A percentile compares a stretch with the other conserved stretches of the same genome.
Conservation (phyloP, 2,888 invertebrate species). For the Liopterus haemorrhoidalis region DNA sequence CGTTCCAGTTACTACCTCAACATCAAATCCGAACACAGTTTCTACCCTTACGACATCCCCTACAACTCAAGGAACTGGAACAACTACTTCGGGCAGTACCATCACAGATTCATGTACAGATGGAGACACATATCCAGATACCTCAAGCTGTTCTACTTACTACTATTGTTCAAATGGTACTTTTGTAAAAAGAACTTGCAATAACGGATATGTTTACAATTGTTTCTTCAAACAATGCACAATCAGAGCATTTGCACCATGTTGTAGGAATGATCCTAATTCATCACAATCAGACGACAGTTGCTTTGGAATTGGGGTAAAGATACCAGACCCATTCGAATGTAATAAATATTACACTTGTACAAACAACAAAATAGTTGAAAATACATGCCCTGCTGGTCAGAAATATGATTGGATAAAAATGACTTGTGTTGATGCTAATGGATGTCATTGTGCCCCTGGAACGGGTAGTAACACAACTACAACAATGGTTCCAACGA, state of each 20-base stretch:
- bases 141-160: neutral
- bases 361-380: neutral
- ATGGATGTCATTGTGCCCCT: conserved; percentile 1
- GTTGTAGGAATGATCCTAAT: neutral
- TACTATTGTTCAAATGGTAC: conserved; percentile 7
- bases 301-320: neutral
- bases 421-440: neutral
- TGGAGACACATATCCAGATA: neutral
- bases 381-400: conserved; percentile 3
- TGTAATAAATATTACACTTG: conserved; percentile 10
- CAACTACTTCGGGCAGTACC: too few relatives aligned
- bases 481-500: too few relatives aligned
- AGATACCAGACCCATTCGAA: conserved; percentile 5
- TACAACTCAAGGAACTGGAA: too few relatives aligned
- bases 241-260: neutral
- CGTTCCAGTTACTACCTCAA: too few relatives aligned
- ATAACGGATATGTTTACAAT: neutral
- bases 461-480: too few relatives aligned
- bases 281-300: neutral
- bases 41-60: too few relatives aligned
- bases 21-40: too few relatives aligned
- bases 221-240: conserved; percentile 1
- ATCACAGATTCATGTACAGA: too few relatives aligned
- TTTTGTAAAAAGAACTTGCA: neutral
- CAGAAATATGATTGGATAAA: conserved; percentile 9